Base-by-base conservation (phyloP, 1,140 invertebrate species). In the Aphelenchoides besseyi region DNA sequence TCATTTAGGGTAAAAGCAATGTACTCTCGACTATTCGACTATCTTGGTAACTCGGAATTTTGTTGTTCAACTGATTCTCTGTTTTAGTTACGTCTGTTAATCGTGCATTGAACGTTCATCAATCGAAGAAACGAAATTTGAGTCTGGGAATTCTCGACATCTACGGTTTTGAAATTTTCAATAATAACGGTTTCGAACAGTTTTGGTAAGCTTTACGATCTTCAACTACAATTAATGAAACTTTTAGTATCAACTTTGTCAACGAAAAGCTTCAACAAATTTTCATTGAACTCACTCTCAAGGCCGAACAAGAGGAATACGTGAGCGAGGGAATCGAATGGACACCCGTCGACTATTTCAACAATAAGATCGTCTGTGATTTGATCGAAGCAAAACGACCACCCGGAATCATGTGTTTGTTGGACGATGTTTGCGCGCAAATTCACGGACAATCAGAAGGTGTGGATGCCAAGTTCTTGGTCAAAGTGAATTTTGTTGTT, bases 161-260 rank as follows among this genome's bases (percentile, higher is more conserved):
- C 79, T 90, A 90, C 79, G 89, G 89, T 3, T 90, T 90, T 83
- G 89, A 90, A 83, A 89, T 90, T 61, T 90, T 90, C 77, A 84
- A 87, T 48, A 86, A 87, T 77, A 90, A 90, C 83, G 90, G 91
- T 32, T 84, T 85, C 37, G 83, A 85, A 52, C 82, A 84, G 54
- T 84, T 84, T 73, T 84, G 81, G 80, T 82, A 35, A 16, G 75
- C 57, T 71, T 23, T 62, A 28, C 72, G 62, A 12, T 61, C 9
- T 33, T 70, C 2, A 16, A 67, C 16, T 12, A 9, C 57, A 59
- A 18, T 59, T 18, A 32, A 30, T 18, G 12, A 18, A 29, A 90
- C 92, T 85, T 92, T 95, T 83, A 95, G 93, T 87, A 97, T 95
- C 70, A 96, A 97, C 86, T 97, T 93, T 86, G 94, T 94, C 69